phyloP scores from a whole-genome alignment of 1,140 invertebrate genomes.

The Zaprionus camerounensis region DNA sequence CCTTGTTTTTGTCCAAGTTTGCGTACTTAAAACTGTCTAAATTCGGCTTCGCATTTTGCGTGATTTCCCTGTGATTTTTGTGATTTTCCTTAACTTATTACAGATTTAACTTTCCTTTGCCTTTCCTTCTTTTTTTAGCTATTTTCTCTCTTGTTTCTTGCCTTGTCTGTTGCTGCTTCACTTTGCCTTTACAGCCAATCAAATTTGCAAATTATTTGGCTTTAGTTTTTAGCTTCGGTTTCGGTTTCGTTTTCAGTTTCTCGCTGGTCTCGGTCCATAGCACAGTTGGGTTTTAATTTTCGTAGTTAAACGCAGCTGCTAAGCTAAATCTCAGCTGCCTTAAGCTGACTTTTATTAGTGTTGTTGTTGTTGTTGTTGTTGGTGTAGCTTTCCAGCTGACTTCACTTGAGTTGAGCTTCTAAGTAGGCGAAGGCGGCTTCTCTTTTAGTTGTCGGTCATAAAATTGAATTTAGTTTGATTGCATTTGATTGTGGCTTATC shows the following conservation, averaged over 20 bases:
- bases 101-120: slow-evolving; percentile 16
- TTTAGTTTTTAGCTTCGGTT: slow-evolving; percentile 20
- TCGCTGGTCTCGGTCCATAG: slow-evolving; percentile 15
- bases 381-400: slow-evolving; percentile 65
- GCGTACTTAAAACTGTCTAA: slow-evolving; percentile 21
- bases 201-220: slow-evolving; percentile 67
- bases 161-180: neutral
- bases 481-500: slow-evolving; percentile 83
- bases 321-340: slow-evolving; percentile 39
- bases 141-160: slow-evolving; percentile 11
- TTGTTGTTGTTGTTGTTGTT: slow-evolving; percentile 45
- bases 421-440: slow-evolving; percentile 39
- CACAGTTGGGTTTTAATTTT: slow-evolving; percentile 67
- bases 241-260: slow-evolving; percentile 22
- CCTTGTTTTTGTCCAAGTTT: slow-evolving; percentile 11
- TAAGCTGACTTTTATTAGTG: slow-evolving; percentile 12
- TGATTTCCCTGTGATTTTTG: slow-evolving; percentile 16
- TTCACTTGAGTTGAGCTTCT: slow-evolving; percentile 67
- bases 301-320: slow-evolving; percentile 65
- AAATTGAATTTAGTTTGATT: slow-evolving; percentile 81
- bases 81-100: slow-evolving; percentile 3
- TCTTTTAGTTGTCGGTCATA: slow-evolving; percentile 60
- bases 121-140: neutral
- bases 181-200: slow-evolving; percentile 54
- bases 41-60: slow-evolving; percentile 7